Base-by-base conservation (phyloP, 2,888 invertebrate species). In the Lacanobia wlatinum region DNA sequence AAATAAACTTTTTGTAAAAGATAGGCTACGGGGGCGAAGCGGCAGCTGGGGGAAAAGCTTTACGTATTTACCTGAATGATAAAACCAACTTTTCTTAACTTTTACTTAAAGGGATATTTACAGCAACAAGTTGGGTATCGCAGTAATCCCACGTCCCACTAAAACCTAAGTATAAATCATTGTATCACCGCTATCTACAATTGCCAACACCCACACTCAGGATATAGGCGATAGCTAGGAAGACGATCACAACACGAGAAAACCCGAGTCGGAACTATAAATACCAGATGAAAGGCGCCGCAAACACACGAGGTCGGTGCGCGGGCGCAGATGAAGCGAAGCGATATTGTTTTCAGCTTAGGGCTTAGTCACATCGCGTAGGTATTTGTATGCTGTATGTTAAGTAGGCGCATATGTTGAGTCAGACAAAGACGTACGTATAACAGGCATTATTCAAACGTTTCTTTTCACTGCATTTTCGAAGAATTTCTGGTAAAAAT, bases 201-300 rank as follows among this genome's bases (percentile, higher is more conserved):
- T 70, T 69, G 71, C 59, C 10, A 50, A 68, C 72, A 63, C 82
- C 72, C 63, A 76, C 84, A 60, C 58, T 60, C 73, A 80, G 80
- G 65, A 65, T 76, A 74, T 53, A 67, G 50, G 48, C 64, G 59
- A 73, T 64, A 69, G 65, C 78, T 46, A 81, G 73, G 72, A 76
- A 86, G 75, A 67, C 59, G 69, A 74, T 74, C 62, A 58, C 50
- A 74, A 70, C 73, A 84, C 62, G 56, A 73, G 73, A 78, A 76
- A 82, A 76, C 74, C 71, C 72, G 70, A 74, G 84, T 62, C 64
- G 70, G 73, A 80, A 73, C 85, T 87, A 88, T 86, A 88, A 88
- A 89, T 87, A 88, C 68, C 65, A 73, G 87, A 91, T 88, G 87
- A 88, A 87, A 90, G 85, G 77, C 84, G 81, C 83, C 87, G 87